Conservation (phyloP, 2,797 vertebrate genomes). For the Oryzias dopingdopingensis region DNA sequence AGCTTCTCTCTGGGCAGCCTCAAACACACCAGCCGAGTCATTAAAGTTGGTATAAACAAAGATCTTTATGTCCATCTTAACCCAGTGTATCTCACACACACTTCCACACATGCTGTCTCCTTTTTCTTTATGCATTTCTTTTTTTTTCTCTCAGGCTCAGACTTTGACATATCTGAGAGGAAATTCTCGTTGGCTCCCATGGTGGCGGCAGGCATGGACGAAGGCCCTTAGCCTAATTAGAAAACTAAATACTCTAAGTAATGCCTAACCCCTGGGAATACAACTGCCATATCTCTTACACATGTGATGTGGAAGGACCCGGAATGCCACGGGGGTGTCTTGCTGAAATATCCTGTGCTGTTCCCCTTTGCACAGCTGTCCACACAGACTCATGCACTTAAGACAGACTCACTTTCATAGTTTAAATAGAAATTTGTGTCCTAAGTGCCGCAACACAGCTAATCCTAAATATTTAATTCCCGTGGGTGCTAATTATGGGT, state of each 20-base stretch:
- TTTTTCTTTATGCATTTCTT: constrained; percentile 30
- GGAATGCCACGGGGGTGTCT: constrained; percentile 91
- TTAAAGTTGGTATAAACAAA: constrained; percentile 94
- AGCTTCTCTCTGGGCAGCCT: constrained; percentile 61
- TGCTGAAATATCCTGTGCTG: constrained; percentile 89
- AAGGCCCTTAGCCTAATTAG: constrained; percentile 92
- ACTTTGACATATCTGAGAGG: constrained; percentile 68
- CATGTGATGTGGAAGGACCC: constrained; percentile 87
- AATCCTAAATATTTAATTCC: constrained; percentile 99
- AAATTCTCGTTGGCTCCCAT: constrained; percentile 73
- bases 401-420: constrained; percentile 94
- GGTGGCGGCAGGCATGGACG: constrained; percentile 71
- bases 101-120: constrained; percentile 57
- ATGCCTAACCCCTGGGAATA: constrained; percentile 90
- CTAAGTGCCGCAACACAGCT: constrained; percentile 98
- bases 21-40: constrained; percentile 80
- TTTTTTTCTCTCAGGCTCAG: constrained; percentile 32
- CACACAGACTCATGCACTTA: constrained; percentile 89
- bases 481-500: constrained; percentile 98
- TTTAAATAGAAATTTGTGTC: constrained; percentile 99
- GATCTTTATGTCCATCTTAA: constrained; percentile 63
- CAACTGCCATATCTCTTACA: constrained; percentile 92
- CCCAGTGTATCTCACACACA: constrained; percentile 45
- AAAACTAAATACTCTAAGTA: constrained; percentile 96
- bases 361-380: constrained; percentile 96